Evolutionary conservation across 2,113 vertebrate species (phyloP), one percentile per base, ranked within the genome.

Genomic region (Phalacrocorax brasilianus): DNA sequence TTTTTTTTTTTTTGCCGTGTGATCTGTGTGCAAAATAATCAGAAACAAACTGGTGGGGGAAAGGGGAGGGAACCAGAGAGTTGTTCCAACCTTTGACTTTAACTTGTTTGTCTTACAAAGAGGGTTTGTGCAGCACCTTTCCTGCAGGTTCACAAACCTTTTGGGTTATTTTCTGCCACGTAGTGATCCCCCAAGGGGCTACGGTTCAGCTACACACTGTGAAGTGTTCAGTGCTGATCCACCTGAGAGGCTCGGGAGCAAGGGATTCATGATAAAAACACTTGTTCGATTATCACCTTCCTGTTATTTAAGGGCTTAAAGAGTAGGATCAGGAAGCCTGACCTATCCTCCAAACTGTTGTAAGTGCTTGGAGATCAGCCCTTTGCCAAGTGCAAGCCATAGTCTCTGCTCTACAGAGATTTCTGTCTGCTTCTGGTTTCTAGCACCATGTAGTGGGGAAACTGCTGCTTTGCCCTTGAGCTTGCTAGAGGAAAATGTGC

Each of bases 21-120:
- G 73, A 59, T 79, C 56, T 72, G 8, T 79, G 35, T 61, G 74
- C 66, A 85, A 82, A 93, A 71, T 82, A 94, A 95, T 93, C 45
- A 94, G 56, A 91, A 97, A 86, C 55, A 93, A 97, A 86, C 62
- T 59, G 44, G 6, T 28, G 61, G 20, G n/a, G 35, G 18, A 15
- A 30, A 81, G 30, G 26, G 42, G 35, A 67, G 33, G 52, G 73
- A 95, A 63, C 18, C 32, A 63, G 58, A 56, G 38, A 78, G 27
- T 88, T 93, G 32, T 88, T 93, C 67, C 75, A 68, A 42, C 52
- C 85, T 90, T 86, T 84, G 76, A 66, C 91, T 93, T 78, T 28
- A 33, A 27, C 28, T 84, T 80, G 35, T 75, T 49, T 28, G 2
- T 83, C 42, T 85, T 32, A 33, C 27, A n/a, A 65, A 26, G 40